Conservation (phyloP, 2,113 vertebrate genomes). For the Tapirus terrestris region DNA sequence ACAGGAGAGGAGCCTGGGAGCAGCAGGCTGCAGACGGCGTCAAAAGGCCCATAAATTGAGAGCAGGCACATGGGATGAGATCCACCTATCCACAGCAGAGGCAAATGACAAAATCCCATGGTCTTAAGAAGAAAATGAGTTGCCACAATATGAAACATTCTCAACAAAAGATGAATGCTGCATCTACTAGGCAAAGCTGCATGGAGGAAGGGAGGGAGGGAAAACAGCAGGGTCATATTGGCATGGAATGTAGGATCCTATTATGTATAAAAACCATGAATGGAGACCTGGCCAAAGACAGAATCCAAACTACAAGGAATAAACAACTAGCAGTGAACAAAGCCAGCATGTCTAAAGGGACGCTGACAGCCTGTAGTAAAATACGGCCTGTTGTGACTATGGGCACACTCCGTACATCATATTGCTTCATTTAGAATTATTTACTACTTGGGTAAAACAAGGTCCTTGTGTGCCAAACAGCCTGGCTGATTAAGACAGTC, state of each 20-base stretch:
- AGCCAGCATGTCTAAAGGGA: neutral
- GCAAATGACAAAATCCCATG: neutral
- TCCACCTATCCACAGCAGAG: neutral
- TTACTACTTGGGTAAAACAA: conserved; percentile 54
- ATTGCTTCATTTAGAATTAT: conserved; percentile 65
- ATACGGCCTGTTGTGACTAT: neutral
- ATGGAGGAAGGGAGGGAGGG: neutral
- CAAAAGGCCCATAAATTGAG: neutral
- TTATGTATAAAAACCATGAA: neutral
- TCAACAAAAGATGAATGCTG: neutral
- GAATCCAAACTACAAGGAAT: neutral
- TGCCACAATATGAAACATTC: neutral
- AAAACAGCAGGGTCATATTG: neutral
- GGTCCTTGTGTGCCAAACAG: conserved; percentile 48
- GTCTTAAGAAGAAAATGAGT: neutral
- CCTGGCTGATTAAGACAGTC: conserved; percentile 60
- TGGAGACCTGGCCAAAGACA: neutral
- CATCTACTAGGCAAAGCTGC: neutral
- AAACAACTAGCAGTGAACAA: neutral
- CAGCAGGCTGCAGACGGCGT: accelerated
- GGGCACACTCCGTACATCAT: conserved; percentile 19
- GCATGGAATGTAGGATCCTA: neutral
- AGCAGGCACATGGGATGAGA: neutral
- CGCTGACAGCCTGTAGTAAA: neutral
- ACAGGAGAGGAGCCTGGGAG: neutral